Evolutionary conservation across 2,797 vertebrate species (phyloP), one percentile per base, ranked within the genome.

Genomic region (Ceyx erithaca): DNA sequence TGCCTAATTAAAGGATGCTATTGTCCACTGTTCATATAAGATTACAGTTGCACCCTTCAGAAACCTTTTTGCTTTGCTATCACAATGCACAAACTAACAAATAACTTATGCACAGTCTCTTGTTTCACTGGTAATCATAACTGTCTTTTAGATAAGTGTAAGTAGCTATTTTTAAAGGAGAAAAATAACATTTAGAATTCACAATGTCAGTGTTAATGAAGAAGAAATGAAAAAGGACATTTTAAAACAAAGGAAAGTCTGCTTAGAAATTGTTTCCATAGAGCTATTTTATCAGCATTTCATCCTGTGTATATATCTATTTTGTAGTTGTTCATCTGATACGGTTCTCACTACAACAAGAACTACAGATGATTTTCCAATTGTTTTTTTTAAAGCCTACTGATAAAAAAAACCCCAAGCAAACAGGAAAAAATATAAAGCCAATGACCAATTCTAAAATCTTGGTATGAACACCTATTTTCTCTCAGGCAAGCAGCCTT

Each of bases 1-100:
- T 69, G 94, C 4, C 22, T 49, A 89, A 77, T 76, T 89, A 95
- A 79, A 94, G 52, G 25, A 40, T 87, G 81, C 66, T 90, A 64
- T 90, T 96, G 80, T 94, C 77, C 85, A 37, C 89, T 71, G 21
- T 63, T 78, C 79, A 17, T 69, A n/a, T 64, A 13, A 14, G 41
- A 88, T 30, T 94, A 82, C 85, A 67, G 67, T 91, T 86, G 37
- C 66, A 72, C 10, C 26, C 15, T 94, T 87, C 31, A 79, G 69
- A 85, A 95, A 92, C 17, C 25, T 94, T 92, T 66, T 30, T 54
- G 70, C 58, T 80, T 90, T 64, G 31, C 31, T 86, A 20, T 5
- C 64, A 63, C 54, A 35, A n/a, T 62, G 41, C 67, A 28, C 40
- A 67, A 76, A 87, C 51, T 45, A 72, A 69, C 80, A 94, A 92